Conservation (phyloP, 2,888 invertebrate genomes). For the Adineta ricciae region DNA sequence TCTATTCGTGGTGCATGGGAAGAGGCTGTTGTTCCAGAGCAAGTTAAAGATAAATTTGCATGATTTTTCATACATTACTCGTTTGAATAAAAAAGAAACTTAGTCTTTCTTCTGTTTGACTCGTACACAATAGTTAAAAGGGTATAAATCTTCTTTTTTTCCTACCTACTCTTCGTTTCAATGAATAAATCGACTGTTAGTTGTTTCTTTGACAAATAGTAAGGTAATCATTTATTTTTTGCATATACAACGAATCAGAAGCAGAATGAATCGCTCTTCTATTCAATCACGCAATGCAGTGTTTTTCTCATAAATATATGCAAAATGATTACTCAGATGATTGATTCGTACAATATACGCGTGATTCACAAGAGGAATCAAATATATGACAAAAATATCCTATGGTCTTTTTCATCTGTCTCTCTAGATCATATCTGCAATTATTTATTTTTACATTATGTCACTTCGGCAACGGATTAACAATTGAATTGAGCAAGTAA, state of each 20-base stretch:
- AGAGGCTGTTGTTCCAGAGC: not conserved
- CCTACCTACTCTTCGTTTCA: not conserved
- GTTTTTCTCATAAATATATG: not conserved
- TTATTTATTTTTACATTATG: not conserved
- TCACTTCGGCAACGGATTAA: not conserved
- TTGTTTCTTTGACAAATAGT: not conserved
- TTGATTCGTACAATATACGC: not conserved
- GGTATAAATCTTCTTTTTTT: not conserved
- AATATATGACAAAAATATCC: not conserved
- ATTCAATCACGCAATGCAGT: not conserved
- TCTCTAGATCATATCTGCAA: not conserved
- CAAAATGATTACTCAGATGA: not conserved
- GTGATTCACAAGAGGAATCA: not conserved
- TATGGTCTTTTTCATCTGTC: not conserved
- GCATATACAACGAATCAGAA: not conserved
- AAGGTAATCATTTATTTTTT: not conserved
- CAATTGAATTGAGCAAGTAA: not conserved
- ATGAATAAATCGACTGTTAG: not conserved
- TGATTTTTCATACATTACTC: too few relatives aligned
- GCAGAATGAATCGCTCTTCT: not conserved
- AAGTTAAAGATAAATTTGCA: not conserved
- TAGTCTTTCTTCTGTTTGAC: too few relatives aligned
- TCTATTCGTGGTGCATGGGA: conserved; percentile 1
- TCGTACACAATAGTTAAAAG: too few relatives aligned
- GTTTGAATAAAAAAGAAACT: too few relatives aligned